These are phyloP conservation scores for Blennius ocellaris DNA, from an alignment of 2,113 vertebrate genomes.

Conservation along the genomic window DNA sequence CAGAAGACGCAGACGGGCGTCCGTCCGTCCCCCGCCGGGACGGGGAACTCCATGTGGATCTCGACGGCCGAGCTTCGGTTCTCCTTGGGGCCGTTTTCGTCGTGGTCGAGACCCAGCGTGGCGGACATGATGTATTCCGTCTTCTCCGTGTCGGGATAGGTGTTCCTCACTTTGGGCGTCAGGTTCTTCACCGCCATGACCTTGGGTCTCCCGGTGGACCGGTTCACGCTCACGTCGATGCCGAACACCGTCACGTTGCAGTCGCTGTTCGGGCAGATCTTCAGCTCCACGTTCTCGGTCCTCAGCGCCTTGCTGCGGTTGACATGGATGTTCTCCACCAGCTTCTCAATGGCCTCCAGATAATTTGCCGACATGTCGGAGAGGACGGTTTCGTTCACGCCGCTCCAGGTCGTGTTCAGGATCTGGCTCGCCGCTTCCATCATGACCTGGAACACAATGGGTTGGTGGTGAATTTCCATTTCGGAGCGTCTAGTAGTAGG, in stretches of 20 bases:
- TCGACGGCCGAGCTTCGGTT: background rate
- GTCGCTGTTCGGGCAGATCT: constrained; percentile 36
- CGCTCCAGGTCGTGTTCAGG: constrained; percentile 66
- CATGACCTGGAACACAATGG: constrained; percentile 83
- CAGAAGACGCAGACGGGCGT: constrained; percentile 87
- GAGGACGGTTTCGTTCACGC: accelerated
- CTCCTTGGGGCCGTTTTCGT: background rate
- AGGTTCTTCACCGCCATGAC: constrained; percentile 83
- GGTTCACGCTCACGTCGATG: constrained; percentile 50
- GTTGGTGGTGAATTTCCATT: no score
- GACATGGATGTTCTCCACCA: constrained; percentile 83
- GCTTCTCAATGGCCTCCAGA: constrained; percentile 83
- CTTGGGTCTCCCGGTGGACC: constrained; percentile 52
- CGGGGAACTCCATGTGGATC: constrained; percentile 85
- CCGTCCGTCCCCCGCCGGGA: constrained; percentile 19
- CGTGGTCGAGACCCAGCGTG: constrained; percentile 51
- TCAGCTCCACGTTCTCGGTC: constrained; percentile 64
- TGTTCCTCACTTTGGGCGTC: constrained; percentile 73
- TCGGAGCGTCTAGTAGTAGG: no score
- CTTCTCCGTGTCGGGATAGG: accelerated
- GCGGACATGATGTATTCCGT: constrained; percentile 82
- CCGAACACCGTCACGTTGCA: constrained; percentile 61
- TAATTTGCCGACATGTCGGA: constrained; percentile 73
- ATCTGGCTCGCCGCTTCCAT: constrained; percentile 79
- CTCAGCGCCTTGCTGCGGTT: constrained; percentile 11